Conservation (phyloP, 1,140 invertebrate species). For the Polyergus mexicanus region DNA sequence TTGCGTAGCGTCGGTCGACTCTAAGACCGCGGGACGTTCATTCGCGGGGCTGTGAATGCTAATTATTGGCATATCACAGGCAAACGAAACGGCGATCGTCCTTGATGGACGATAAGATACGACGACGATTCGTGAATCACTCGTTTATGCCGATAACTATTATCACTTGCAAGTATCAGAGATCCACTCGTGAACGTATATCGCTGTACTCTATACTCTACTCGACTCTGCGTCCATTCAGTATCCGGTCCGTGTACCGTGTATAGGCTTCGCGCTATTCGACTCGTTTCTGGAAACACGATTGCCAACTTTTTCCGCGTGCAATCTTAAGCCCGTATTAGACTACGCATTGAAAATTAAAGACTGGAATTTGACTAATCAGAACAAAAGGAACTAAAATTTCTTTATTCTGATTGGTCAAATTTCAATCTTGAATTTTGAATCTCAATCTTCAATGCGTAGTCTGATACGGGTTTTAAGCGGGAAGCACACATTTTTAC, state of each 20-base stretch:
- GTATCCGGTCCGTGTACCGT: background rate
- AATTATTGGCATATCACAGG: slow-evolving; percentile 57
- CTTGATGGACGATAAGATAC: background rate
- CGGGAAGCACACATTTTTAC: too few relatives aligned
- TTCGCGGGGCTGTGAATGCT: background rate
- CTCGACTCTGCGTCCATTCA: background rate
- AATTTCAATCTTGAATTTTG: too few relatives aligned
- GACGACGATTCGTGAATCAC: background rate
- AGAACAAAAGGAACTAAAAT: too few relatives aligned
- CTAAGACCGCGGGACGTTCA: slow-evolving; percentile 30
- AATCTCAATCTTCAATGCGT: too few relatives aligned
- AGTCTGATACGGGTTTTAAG: too few relatives aligned
- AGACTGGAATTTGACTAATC: too few relatives aligned
- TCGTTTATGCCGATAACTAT: background rate
- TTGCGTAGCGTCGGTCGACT: slow-evolving; percentile 24
- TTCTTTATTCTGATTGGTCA: background rate
- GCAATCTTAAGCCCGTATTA: background rate
- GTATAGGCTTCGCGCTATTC: slow-evolving; percentile 41
- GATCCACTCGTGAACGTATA: background rate
- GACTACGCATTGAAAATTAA: too few relatives aligned
- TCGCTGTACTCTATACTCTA: background rate
- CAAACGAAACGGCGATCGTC: background rate
- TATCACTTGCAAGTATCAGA: background rate
- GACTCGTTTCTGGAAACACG: background rate
- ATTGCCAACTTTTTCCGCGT: background rate